These are phyloP conservation scores for Porites divaricata DNA, from an alignment of 92 coral and sea anemone species.

Conservation along the genomic window DNA sequence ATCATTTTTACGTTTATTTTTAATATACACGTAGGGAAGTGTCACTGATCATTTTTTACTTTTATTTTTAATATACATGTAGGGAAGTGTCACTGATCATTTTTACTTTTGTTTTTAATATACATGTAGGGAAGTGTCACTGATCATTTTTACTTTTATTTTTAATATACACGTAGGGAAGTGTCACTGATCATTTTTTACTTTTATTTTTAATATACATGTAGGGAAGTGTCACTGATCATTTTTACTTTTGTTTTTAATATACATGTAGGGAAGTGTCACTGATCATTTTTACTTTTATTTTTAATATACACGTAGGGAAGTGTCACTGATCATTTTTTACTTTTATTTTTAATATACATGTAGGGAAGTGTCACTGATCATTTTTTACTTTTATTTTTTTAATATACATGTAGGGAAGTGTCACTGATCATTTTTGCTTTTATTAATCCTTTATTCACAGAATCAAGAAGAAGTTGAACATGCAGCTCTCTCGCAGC, in stretches of 20 bases:
- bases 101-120: not conserved
- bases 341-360: too few species aligned
- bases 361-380: too few species aligned
- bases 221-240: too few species aligned
- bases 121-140: too few species aligned
- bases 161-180: too few species aligned
- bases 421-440: not conserved
- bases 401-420: too few species aligned
- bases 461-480: slow-evolving; percentile 2
- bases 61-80: too few species aligned
- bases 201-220: too few species aligned
- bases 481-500: slow-evolving; percentile 19
- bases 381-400: not conserved
- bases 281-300: not conserved
- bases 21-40: too few species aligned
- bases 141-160: not conserved
- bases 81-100: not conserved
- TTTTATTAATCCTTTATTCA: not conserved
- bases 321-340: not conserved
- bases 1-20: too few species aligned
- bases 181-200: not conserved
- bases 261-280: too few species aligned
- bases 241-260: not conserved
- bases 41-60: not conserved
- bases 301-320: too few species aligned